Evolutionary conservation across 2,797 vertebrate genomes (phyloP), one percentile per base, ranked within the genome.

Genomic region (Myoxocephalus aenaeus): DNA sequence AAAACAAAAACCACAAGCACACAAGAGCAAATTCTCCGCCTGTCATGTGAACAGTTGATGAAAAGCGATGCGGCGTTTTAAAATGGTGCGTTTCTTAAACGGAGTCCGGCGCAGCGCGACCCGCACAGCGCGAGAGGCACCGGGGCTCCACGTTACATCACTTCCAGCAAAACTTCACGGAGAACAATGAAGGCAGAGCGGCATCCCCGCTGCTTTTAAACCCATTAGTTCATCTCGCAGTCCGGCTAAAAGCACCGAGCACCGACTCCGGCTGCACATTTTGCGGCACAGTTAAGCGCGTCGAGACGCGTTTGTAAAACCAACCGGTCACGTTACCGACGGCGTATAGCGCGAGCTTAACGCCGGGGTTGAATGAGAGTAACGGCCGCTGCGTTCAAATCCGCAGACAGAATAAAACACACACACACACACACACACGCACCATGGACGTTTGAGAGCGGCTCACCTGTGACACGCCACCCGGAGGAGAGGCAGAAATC

Each of bases 101-200:
- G 77, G 75, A 83, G 81, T 87, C 56, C 40, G 79, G 70, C 32
- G 66, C 82, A 38, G 66, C 1, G 53, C 51, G 42, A 54, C 69
- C 54, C 17, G 11, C 54, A 12, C 25, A 62, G n/a, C n/a, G n/a
- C n/a, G 17, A 32, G 9, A 15, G 25, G 12, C 27, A 38, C 53
- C 62, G 61, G 71, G 10, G 74, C 44, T 18, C 78, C 65, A 5
- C 87, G 77, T 89, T 48, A 86, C 88, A 85, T 89, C 90, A 92
- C 89, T 89, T 88, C 87, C 70, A 90, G 40, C 71, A 73, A 87
- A 92, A 92, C 88, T 92, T 92, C 88, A 61, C 77, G 51, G 67
- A 54, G 62, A 90, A 84, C 88, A 81, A 83, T 57, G 81, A 66
- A 32, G 61, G 13, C 18, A 9, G 38, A 74, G 2, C 72, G 2